phyloP scores from a whole-genome alignment of 2,113 vertebrate species.

The Mormyrus lacerda region DNA sequence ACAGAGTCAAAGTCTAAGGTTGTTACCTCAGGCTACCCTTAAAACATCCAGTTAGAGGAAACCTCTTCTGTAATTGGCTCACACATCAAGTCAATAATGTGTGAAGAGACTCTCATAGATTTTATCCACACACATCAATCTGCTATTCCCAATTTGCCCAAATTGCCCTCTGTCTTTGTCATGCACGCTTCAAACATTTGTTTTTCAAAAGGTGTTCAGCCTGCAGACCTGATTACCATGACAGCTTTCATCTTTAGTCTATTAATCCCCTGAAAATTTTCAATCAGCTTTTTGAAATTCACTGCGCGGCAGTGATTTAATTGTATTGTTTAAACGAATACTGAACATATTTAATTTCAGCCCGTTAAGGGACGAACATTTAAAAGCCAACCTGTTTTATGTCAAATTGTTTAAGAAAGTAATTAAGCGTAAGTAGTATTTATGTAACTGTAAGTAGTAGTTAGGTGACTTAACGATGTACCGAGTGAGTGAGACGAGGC shows the following conservation, averaged over 20 bases:
- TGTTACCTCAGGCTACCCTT: not conserved
- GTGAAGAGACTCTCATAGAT: not conserved
- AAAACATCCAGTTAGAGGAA: not conserved
- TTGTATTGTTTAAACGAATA: not conserved
- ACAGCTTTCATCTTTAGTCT: conserved; percentile 2
- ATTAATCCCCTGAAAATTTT: not conserved
- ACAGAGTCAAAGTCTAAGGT: not conserved
- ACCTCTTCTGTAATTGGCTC: not conserved
- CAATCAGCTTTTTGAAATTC: not conserved
- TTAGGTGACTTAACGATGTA: not conserved
- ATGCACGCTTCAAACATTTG: not conserved
- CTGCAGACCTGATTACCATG: conserved; percentile 2
- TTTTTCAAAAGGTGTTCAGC: conserved; percentile 15
- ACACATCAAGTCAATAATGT: conserved; percentile 19
- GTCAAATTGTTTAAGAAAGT: not conserved
- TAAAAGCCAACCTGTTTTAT: not conserved
- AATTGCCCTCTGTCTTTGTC: conserved; percentile 5
- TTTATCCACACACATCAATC: not conserved
- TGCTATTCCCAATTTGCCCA: conserved; percentile 7
- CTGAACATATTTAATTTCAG: not conserved
- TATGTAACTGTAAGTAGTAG: not conserved
- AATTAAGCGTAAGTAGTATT: not conserved
- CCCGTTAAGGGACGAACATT: not conserved
- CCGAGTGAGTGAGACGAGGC: not conserved
- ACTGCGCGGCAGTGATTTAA: not conserved